Conservation (phyloP, 2,888 invertebrate species). For the Thelaira solivaga region DNA sequence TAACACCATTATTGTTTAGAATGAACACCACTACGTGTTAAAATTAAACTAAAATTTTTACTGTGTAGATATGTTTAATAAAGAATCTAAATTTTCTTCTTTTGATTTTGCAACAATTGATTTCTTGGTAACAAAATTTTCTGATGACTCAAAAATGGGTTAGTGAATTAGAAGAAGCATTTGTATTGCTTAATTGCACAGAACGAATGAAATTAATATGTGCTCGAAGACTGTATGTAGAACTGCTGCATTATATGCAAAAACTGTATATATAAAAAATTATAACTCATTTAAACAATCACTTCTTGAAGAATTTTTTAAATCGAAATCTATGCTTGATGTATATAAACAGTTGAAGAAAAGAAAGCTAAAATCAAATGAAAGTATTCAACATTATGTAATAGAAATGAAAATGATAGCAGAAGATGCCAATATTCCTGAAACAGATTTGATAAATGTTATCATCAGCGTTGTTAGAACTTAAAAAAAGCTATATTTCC, state of each 20-base stretch:
- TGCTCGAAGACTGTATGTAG: not conserved
- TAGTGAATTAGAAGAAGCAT: conserved; percentile 8
- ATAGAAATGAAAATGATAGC: conserved; percentile 51
- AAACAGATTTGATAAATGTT: conserved; percentile 27
- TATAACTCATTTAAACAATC: conserved; percentile 13
- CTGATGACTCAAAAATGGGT: no score
- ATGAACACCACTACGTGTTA: no score
- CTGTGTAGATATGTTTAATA: no score
- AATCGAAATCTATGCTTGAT: conserved; percentile 3
- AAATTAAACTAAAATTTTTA: no score
- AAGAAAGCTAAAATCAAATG: conserved; percentile 14
- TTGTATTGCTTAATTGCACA: not conserved
- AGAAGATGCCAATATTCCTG: conserved; percentile 11
- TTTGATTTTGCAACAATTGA: no score
- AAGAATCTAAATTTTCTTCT: no score
- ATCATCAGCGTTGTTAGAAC: conserved; percentile 41
- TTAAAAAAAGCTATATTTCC: no score
- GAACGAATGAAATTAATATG: not conserved
- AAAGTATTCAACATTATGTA: conserved; percentile 32
- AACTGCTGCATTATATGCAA: not conserved
- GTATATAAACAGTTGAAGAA: conserved; percentile 30
- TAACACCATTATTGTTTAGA: no score
- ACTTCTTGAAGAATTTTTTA: conserved; percentile 24
- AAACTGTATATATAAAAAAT: conserved; percentile 5
- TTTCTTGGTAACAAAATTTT: no score